These are phyloP conservation scores for Pseudomyrmex concolor DNA, from an alignment of 1,140 invertebrate genomes.

Conservation along the genomic window DNA sequence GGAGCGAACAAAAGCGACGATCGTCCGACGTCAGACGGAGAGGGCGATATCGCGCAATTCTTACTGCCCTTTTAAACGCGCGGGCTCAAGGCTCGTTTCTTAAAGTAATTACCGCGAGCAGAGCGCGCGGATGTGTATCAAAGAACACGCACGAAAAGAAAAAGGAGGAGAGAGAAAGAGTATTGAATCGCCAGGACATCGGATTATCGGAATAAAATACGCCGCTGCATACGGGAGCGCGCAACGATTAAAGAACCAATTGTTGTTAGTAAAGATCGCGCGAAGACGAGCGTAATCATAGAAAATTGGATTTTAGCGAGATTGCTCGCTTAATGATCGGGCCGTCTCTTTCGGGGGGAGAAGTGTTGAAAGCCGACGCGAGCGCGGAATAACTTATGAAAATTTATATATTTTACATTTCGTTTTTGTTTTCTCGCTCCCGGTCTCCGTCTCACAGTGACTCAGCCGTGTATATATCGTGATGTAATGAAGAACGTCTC, in stretches of 20 bases:
- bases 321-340: neutral
- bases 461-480: neutral
- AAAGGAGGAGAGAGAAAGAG: neutral
- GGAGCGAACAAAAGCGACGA: constrained; percentile 26
- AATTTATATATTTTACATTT: constrained; percentile 32
- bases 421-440: neutral
- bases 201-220: constrained; percentile 1
- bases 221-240: constrained; percentile 48
- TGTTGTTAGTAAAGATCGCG: constrained; percentile 34
- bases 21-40: neutral
- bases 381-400: constrained; percentile 55
- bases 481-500: neutral
- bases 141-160: neutral
- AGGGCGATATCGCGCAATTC: constrained; percentile 47
- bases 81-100: constrained; percentile 64
- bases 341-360: no score
- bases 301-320: constrained; percentile 56
- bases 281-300: constrained; percentile 7
- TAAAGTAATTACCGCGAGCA: constrained; percentile 66
- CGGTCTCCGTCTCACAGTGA: neutral
- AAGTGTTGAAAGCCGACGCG: constrained; percentile 17
- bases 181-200: constrained; percentile 49
- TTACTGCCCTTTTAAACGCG: constrained; percentile 51
- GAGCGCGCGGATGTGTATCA: neutral
- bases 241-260: constrained; percentile 51